Percentiles rank a stretch among this genome's conserved stretches.
phyloP scores from a whole-genome alignment of 2,113 vertebrate genomes.

The Excalfactoria chinensis region DNA sequence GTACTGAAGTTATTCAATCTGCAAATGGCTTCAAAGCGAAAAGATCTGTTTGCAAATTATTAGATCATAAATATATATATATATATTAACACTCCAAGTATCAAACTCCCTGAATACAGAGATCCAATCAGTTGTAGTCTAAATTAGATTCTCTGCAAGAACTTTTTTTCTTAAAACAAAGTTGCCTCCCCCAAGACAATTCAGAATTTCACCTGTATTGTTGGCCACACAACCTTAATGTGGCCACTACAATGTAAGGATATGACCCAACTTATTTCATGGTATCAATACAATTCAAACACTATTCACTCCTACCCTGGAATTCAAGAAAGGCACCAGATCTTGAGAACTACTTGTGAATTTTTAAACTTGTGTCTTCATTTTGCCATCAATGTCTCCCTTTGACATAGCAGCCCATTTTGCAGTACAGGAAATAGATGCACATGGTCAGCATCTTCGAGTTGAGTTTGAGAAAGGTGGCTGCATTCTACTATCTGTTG shows the following conservation, averaged over 20 bases:
- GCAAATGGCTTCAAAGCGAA: neutral
- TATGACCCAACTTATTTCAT: neutral
- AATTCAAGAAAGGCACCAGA: neutral
- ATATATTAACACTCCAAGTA: neutral
- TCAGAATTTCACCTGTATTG: neutral
- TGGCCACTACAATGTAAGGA: constrained; percentile 7
- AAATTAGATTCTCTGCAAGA: neutral
- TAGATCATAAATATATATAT: neutral
- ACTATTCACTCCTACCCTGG: neutral
- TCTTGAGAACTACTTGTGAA: neutral
- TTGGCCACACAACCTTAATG: neutral
- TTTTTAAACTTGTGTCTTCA: neutral
- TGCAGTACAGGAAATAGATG: neutral
- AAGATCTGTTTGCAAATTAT: neutral
- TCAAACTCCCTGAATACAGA: neutral
- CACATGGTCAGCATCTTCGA: neutral
- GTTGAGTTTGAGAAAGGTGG: neutral
- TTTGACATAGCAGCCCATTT: neutral
- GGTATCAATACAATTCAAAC: neutral
- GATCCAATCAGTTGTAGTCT: neutral
- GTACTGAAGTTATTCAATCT: neutral
- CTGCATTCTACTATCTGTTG: neutral
- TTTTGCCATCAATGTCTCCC: neutral
- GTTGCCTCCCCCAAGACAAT: neutral
- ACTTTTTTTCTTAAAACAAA: neutral